Evolutionary conservation across 2,113 vertebrate genomes (phyloP).

Genomic region (Aramus guarauna): DNA sequence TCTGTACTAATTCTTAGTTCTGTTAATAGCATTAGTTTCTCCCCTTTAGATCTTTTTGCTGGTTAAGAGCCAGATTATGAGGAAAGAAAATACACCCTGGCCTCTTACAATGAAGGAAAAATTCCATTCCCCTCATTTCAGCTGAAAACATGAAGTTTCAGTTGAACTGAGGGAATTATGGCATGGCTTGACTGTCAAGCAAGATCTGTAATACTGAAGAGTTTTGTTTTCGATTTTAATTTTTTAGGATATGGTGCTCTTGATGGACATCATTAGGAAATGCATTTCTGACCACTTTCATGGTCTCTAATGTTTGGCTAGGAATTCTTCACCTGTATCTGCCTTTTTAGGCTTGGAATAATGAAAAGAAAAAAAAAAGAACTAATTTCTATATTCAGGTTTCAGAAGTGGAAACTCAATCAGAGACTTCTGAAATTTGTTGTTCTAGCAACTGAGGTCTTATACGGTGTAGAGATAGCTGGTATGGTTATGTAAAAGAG

Average conservation of each 20-base stretch:
- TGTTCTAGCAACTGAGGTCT: background rate
- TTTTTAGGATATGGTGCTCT: background rate
- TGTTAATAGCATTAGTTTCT: background rate
- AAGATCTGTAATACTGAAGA: background rate
- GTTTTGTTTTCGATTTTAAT: background rate
- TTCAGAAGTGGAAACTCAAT: background rate
- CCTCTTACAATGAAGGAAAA: background rate
- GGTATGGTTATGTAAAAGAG: rapidly evolving
- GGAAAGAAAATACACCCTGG: background rate
- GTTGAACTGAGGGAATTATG: background rate
- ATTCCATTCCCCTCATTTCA: background rate
- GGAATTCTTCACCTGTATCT: background rate
- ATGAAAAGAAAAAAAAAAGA: background rate
- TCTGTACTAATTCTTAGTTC: background rate
- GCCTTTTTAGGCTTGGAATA: background rate
- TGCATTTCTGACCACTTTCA: background rate
- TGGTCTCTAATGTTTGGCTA: background rate
- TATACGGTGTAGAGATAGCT: background rate
- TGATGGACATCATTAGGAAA: background rate
- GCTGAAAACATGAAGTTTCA: background rate
- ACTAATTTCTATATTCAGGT: background rate
- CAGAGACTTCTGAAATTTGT: background rate
- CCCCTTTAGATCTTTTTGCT: background rate
- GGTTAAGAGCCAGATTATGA: background rate
- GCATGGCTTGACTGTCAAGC: background rate